phyloP scores from a whole-genome alignment of 2,888 invertebrate genomes.

The Mechanitis messenoides region DNA sequence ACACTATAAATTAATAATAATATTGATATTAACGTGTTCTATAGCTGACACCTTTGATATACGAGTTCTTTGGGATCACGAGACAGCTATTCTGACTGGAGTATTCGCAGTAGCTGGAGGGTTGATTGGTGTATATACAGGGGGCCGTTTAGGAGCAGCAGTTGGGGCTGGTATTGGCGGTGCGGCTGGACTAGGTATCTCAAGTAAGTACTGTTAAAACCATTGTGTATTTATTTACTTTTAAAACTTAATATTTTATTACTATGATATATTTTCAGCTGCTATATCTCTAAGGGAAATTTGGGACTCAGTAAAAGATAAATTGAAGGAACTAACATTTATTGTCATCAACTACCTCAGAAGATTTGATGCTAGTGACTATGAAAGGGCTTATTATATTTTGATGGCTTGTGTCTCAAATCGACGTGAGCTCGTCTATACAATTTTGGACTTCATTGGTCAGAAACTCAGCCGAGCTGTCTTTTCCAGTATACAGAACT shows the following conservation, averaged over 20 bases:
- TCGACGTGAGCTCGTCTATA: conserved; percentile 48
- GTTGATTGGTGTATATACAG: conserved; percentile 51
- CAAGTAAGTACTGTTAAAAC: conserved; percentile 39
- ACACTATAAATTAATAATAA: not conserved
- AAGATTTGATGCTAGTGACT: conserved; percentile 52
- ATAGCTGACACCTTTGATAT: conserved; percentile 57
- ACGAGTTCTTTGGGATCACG: conserved; percentile 51
- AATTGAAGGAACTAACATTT: conserved; percentile 49
- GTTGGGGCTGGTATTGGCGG: conserved; percentile 57
- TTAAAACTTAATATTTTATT: not conserved
- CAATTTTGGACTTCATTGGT: conserved; percentile 56
- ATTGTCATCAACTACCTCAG: conserved; percentile 58
- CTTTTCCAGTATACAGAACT: conserved; percentile 45
- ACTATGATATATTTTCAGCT: conserved; percentile 37
- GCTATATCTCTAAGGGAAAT: conserved; percentile 54
- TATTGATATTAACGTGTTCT: conserved; percentile 8
- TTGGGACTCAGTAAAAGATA: conserved; percentile 50
- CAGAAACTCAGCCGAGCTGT: conserved; percentile 51
- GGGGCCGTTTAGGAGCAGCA: conserved; percentile 55
- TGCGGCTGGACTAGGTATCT: conserved; percentile 49
- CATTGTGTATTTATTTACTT: conserved; percentile 1
- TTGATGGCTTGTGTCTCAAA: conserved; percentile 48
- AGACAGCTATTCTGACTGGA: conserved; percentile 46
- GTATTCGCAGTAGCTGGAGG: conserved; percentile 53
- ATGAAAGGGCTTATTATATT: conserved; percentile 44